Percentiles rank a stretch among this genome's conserved stretches.
These are phyloP conservation scores for Danio choprae DNA, from an alignment of 2,797 vertebrate species.

Conservation along the genomic window DNA sequence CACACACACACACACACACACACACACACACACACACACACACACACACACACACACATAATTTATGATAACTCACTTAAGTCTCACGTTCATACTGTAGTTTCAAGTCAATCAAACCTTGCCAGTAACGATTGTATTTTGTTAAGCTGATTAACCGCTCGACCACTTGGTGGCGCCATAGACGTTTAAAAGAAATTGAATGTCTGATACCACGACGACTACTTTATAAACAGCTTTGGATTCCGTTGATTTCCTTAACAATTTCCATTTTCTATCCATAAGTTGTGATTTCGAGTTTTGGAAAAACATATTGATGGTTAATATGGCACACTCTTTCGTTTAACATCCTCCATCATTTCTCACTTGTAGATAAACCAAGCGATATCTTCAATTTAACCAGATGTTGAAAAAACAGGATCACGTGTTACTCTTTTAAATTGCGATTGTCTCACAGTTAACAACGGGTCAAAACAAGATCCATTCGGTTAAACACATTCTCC, in stretches of 20 bases:
- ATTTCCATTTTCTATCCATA: conserved; percentile 3
- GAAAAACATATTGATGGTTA: background rate
- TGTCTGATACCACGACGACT: background rate
- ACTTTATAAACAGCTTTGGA: conserved; percentile 55
- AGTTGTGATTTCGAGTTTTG: conserved; percentile 9
- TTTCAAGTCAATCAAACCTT: background rate
- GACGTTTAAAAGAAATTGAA: background rate
- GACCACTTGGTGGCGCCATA: conserved; percentile 41
- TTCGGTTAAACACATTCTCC: conserved; percentile 2
- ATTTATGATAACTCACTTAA: background rate
- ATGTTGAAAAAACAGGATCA: background rate
- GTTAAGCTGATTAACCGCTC: background rate
- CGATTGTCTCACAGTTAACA: conserved; percentile 38
- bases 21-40: too few species aligned
- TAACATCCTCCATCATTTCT: background rate
- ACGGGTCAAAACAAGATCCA: conserved; percentile 47
- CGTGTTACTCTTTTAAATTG: background rate
- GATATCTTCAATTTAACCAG: background rate
- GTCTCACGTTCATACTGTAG: background rate
- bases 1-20: too few species aligned
- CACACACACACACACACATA: too few species aligned
- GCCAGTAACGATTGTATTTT: background rate
- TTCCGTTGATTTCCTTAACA: background rate
- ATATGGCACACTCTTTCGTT: conserved; percentile 4
- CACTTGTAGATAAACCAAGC: background rate